These are phyloP conservation scores for Bovichtus variegatus DNA, from an alignment of 2,797 vertebrate genomes.

Conservation along the genomic window DNA sequence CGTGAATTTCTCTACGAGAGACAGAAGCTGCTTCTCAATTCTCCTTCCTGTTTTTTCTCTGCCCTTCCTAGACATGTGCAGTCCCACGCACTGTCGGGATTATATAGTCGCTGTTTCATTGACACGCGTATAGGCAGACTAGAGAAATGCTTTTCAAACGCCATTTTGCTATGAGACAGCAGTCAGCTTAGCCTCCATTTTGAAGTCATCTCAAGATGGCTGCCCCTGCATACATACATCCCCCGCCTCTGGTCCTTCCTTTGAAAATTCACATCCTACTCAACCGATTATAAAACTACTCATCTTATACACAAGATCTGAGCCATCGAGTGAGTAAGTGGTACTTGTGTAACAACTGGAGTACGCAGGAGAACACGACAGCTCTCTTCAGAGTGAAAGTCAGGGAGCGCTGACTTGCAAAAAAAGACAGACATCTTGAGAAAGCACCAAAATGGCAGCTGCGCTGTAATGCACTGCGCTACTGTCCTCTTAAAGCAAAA, in stretches of 20 bases:
- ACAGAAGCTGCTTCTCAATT: constrained; percentile 12
- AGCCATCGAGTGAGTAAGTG: constrained; percentile 20
- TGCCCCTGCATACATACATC: constrained; percentile 31
- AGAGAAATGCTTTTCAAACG: background rate
- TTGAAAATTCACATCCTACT: constrained; percentile 24
- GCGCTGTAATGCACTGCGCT: background rate
- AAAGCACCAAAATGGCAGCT: constrained; percentile 48
- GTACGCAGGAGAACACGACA: background rate
- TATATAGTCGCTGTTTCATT: constrained; percentile 7
- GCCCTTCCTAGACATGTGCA: constrained; percentile 1
- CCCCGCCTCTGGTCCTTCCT: background rate
- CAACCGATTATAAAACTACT: constrained; percentile 29
- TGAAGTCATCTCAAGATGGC: constrained; percentile 67
- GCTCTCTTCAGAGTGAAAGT: constrained; percentile 6
- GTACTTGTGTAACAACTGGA: constrained; percentile 28
- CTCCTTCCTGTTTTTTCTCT: constrained; percentile 20
- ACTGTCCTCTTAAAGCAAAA: constrained; percentile 1
- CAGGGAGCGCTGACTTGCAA: background rate
- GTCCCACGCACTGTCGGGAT: constrained; percentile 14
- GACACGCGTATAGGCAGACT: constrained; percentile 6
- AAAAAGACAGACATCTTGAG: constrained; percentile 35
- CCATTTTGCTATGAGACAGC: constrained; percentile 36
- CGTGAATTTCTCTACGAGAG: constrained; percentile 37
- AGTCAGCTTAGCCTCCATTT: constrained; percentile 62
- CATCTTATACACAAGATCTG: constrained; percentile 17